Base-by-base conservation (phyloP, 2,888 invertebrate genomes). In the Keiferia lycopersicella region DNA sequence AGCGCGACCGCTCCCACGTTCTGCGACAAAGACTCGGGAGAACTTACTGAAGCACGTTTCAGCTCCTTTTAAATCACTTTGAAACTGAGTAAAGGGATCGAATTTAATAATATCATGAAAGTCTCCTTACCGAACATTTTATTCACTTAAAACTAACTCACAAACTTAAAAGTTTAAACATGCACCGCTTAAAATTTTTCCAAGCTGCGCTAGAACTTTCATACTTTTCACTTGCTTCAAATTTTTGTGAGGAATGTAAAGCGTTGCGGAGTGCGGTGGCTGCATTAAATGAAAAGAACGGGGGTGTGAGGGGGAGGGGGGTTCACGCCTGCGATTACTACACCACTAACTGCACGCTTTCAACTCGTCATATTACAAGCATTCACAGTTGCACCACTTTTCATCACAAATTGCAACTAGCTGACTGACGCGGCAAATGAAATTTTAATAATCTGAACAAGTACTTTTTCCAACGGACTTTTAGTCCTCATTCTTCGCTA, bases 31-130 rank as follows among this genome's bases (percentile, higher is more conserved):
- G 56, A 26, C n/a, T 20, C 26, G 22, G 20, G 3, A 53, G 22
- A 53, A 53, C 53, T 30, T n/a, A 56, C 56, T 26, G 30, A 56
- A 26, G 56, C 56, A 56, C 56, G 56, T 56, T 30, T 56, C 34
- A 56, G 26, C 26, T 56, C 26, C 26, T 26, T 14, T 22, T 26
- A 26, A 30, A 14, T 56, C 26, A n/a, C 30, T n/a, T 56, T 26
- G 30, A 56, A 56, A 51, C 7, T 16, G 45, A n/a, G 45, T 16
- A 45, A 45, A 45, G 16, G 45, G 16, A 45, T 45, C 16, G 45
- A 45, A n/a, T 16, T 45, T 45, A 45, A 45, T 34, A 34, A 34
- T 34, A 1, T 34, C 34, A 34, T 34, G 10, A 34, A 34, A 34
- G 8, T 34, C 34, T 34, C 10, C 34, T 34, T 34, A 34, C 34